Evolutionary conservation across 2,113 vertebrate genomes (phyloP).

Genomic region (Eonycteris spelaea): DNA sequence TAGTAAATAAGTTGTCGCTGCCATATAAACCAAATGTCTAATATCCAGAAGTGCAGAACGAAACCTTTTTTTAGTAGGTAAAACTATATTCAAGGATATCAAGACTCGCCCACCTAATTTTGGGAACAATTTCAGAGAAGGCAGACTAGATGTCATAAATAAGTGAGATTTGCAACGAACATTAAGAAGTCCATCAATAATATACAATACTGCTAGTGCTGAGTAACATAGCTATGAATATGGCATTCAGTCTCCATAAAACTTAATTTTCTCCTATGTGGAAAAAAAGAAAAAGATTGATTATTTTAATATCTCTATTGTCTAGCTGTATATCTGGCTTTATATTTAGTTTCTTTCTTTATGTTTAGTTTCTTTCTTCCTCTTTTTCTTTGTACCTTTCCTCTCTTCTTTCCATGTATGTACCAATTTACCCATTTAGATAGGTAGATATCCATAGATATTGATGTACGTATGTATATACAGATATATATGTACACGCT

Average conservation of each 20-base stretch:
- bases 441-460: neutral
- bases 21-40: neutral
- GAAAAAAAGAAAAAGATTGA: neutral
- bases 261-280: neutral
- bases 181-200: neutral
- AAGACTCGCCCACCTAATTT: neutral
- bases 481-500: neutral
- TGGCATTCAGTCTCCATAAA: neutral
- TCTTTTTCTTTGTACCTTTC: neutral
- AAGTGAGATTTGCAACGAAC: neutral
- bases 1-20: neutral
- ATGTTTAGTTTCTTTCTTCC: neutral
- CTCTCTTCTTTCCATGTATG: neutral
- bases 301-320: neutral
- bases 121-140: neutral
- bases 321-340: neutral
- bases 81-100: neutral
- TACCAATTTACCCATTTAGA: neutral
- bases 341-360: neutral
- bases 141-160: neutral
- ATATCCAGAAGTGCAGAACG: neutral
- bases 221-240: neutral
- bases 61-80: neutral
- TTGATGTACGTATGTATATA: neutral
- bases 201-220: neutral